Evolutionary conservation across 1,140 invertebrate genomes (phyloP).

Genomic region (Apis laboriosa): DNA sequence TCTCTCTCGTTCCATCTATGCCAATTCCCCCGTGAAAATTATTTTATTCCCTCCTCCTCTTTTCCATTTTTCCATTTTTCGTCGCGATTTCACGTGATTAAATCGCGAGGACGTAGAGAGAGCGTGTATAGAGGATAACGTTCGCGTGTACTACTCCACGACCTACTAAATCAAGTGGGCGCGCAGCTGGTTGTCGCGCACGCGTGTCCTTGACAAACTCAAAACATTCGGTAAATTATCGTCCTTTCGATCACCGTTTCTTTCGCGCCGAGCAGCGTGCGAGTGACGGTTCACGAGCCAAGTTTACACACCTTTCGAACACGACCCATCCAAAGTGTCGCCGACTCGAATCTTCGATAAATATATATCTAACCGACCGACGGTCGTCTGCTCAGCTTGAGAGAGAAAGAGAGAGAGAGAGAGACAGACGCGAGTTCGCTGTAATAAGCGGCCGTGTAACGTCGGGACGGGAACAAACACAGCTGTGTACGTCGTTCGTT

Average conservation of each 20-base stretch:
- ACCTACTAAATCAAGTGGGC: slow-evolving; percentile 14
- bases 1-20: background rate
- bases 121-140: no score
- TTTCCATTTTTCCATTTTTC: no score
- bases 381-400: no score
- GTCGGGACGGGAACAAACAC: background rate
- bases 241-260: background rate
- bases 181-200: background rate
- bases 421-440: slow-evolving; percentile 18
- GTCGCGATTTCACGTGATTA: no score
- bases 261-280: background rate
- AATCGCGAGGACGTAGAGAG: no score
- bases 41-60: background rate
- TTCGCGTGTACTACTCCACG: background rate
- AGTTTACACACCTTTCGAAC: no score
- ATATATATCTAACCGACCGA: no score
- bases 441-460: slow-evolving; percentile 50
- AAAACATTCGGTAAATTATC: slow-evolving; percentile 16
- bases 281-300: no score
- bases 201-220: slow-evolving; percentile 11
- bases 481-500: slow-evolving; percentile 27
- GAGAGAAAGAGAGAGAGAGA: background rate
- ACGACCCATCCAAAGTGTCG: no score
- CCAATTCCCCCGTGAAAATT: background rate
- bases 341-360: no score